Evolutionary conservation across 2,797 vertebrate genomes (phyloP).

Genomic region (Danio kyathit): DNA sequence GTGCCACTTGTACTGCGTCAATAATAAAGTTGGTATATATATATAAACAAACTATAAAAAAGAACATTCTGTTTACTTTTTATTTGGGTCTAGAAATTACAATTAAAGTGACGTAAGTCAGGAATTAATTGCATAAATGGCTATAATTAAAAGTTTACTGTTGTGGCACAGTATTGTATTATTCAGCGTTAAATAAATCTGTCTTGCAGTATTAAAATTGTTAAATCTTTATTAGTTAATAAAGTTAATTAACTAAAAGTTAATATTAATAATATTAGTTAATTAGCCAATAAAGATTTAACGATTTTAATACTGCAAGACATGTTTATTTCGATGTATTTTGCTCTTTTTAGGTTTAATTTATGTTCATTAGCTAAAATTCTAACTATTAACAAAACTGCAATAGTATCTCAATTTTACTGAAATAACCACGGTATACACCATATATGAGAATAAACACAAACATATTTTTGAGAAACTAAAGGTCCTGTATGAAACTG

Average conservation of each 20-base stretch:
- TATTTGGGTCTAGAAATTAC: background rate
- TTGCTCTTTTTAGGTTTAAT: background rate
- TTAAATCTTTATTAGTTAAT: background rate
- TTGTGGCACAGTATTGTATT: background rate
- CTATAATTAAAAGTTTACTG: background rate
- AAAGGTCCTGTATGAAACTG: background rate
- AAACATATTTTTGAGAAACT: background rate
- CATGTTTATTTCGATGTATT: background rate
- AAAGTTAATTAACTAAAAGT: background rate
- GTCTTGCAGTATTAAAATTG: background rate
- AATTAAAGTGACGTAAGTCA: background rate
- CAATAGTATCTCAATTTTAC: no score
- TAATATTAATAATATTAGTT: no score
- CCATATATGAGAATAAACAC: background rate
- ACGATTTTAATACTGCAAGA: no score
- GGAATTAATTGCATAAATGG: background rate
- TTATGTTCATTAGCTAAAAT: no score
- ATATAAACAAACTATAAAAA: constrained; percentile 3
- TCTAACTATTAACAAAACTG: no score
- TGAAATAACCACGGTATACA: background rate
- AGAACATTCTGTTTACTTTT: background rate
- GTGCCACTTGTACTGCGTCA: background rate
- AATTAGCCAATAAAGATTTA: no score
- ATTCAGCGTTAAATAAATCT: background rate
- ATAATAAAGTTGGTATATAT: background rate